A percentile compares a stretch with the other conserved stretches of the same genome.
Evolutionary conservation across 2,797 vertebrate species (phyloP).

Genomic region (Amazona ochrocephala): DNA sequence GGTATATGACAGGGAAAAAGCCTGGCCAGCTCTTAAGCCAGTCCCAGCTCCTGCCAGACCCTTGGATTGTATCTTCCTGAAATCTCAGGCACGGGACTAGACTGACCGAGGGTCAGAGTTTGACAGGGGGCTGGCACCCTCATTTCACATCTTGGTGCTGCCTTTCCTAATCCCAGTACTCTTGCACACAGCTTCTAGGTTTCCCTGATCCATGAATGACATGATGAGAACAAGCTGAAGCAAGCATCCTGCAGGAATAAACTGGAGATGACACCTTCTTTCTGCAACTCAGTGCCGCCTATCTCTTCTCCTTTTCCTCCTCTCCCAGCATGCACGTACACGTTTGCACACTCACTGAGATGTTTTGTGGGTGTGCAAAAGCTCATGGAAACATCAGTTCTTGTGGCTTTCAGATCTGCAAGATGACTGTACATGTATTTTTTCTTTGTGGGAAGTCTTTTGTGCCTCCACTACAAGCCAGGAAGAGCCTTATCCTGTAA

Average conservation of each 20-base stretch:
- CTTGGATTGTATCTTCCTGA: neutral
- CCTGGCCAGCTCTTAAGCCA: neutral
- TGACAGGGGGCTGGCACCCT: neutral
- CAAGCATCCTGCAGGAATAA: neutral
- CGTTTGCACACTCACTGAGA: fast-evolving
- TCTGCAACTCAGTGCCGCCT: neutral
- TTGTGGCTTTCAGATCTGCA: neutral
- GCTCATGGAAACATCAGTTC: neutral
- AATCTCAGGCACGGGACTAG: neutral
- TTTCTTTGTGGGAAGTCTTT: neutral
- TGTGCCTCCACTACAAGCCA: neutral
- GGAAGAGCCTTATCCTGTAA: neutral
- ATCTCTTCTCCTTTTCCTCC: neutral
- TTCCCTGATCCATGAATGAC: neutral
- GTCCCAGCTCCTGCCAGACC: neutral
- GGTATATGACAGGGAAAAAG: neutral
- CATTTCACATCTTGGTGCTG: neutral
- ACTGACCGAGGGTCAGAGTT: neutral
- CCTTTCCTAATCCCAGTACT: neutral
- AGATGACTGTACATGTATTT: neutral
- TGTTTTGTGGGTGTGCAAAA: neutral
- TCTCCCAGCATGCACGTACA: fast-evolving
- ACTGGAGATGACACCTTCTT: neutral
- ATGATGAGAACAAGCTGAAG: neutral
- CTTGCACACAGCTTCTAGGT: neutral